Evolutionary conservation across 64 coral and sea anemone genomes (phyloP).

Genomic region (Montipora cactus): DNA sequence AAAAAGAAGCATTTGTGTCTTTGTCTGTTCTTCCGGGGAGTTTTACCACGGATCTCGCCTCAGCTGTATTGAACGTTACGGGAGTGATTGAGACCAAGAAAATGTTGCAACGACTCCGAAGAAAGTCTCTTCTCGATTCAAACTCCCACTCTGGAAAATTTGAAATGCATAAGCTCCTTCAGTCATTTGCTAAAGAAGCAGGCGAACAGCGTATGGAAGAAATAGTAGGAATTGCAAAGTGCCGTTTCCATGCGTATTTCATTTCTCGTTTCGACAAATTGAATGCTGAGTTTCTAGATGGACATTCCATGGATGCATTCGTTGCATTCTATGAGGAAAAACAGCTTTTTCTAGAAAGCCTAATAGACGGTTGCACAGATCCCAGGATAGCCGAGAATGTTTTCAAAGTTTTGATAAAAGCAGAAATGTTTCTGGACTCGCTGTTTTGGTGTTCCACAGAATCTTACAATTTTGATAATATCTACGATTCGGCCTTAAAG

Average conservation of each 20-base stretch:
- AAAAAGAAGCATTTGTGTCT: slow-evolving; percentile 29
- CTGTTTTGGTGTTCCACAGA: background rate
- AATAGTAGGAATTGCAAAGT: background rate
- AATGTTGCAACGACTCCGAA: slow-evolving; percentile 4
- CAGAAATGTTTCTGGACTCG: slow-evolving; percentile 14
- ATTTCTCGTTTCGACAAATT: background rate
- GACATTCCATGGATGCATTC: slow-evolving; percentile 13
- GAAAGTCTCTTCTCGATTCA: slow-evolving; percentile 44
- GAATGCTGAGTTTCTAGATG: background rate
- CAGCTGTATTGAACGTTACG: slow-evolving; percentile 2
- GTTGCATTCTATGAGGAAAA: slow-evolving; percentile 15
- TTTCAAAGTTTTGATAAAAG: background rate
- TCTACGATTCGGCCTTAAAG: slow-evolving; percentile 11
- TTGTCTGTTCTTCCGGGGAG: slow-evolving; percentile 10
- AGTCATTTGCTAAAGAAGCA: background rate
- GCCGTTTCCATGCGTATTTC: background rate
- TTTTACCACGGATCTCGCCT: slow-evolving; percentile 31
- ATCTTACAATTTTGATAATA: background rate
- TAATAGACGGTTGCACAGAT: background rate
- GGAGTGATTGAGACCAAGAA: background rate
- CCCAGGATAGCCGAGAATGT: background rate
- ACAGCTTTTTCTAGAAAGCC: background rate
- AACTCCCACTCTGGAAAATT: background rate
- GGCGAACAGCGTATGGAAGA: slow-evolving; percentile 3
- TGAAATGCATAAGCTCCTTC: slow-evolving; percentile 14